Base-by-base conservation (phyloP, 2,113 vertebrate genomes). In the Micronycteris hirsuta region DNA sequence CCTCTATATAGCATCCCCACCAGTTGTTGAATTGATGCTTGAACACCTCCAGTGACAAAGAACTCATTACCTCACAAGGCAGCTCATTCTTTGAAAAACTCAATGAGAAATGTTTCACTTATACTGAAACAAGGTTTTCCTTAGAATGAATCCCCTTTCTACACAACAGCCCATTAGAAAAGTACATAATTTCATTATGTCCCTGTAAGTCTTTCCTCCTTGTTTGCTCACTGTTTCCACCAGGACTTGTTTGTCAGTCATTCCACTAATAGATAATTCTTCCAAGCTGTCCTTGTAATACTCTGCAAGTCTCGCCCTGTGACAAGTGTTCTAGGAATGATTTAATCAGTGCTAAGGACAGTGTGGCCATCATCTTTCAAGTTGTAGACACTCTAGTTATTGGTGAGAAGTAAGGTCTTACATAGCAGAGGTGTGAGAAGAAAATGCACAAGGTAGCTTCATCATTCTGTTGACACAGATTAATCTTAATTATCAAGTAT, bases 201-300 rank as follows among this genome's bases (percentile, higher is more conserved):
- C 47, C 76, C 26, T 80, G 0, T 80, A 73, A 90, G 43, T 47
- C 56, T 95, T 89, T 81, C 56, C 20, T 88, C 87, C 19, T 58
- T 80, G 20, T 61, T 65, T 49, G 54, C 20, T 58, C 80, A 71
- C 4, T 20, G 41, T 71, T 86, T 83, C 20, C 49, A 19, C 19
- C 15, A 92, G 28, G 31, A 58, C 24, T 92, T 38, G 26, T 80
- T 93, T 73, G 54, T 89, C 41, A 89, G 19, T 86, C 20, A 93
- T 26, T 68, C 33, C 56, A 90, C 71, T 78, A 95, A 61, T 47
- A 87, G n/a, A 58, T 74, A n/a, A 95, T 85, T 88, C 38, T 81
- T 95, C n/a, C 73, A 94, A 84, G 63, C 14, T 31, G 56, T 87
- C 31, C 63, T 47, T 73, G 9, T 33, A 33, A 45, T 86, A 68